These are phyloP conservation scores for Cremastinae sp. DNA, from an alignment of 2,888 invertebrate species.

Conservation along the genomic window DNA sequence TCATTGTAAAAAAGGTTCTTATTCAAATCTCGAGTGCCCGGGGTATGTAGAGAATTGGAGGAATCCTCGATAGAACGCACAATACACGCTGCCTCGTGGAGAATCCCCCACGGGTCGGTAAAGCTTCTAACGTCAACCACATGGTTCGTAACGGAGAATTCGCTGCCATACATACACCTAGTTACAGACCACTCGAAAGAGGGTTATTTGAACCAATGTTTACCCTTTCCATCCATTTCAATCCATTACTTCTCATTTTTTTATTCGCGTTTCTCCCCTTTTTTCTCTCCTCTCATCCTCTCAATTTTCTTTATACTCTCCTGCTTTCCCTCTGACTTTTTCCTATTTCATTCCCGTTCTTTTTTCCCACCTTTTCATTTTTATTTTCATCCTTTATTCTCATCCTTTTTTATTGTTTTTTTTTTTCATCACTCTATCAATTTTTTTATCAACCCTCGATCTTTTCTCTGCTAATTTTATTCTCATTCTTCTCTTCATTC, in stretches of 20 bases:
- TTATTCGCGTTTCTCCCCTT: neutral
- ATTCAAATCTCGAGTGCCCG: neutral
- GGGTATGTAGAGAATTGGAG: neutral
- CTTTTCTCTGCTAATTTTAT: too few species aligned
- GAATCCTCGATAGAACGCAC: neutral
- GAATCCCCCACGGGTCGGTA: slow-evolving; percentile 17
- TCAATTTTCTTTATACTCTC: slow-evolving; percentile 3
- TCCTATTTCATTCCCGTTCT: too few species aligned
- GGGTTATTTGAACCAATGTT: slow-evolving; percentile 42
- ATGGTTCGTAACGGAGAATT: slow-evolving; percentile 24
- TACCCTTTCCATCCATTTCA: neutral
- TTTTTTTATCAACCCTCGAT: too few species aligned
- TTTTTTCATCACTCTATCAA: too few species aligned
- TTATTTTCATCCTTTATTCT: too few species aligned
- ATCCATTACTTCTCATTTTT: neutral
- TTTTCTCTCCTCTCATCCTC: neutral
- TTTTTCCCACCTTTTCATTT: too few species aligned
- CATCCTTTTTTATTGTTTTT: too few species aligned
- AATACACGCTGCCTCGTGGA: slow-evolving; percentile 2
- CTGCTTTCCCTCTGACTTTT: too few species aligned
- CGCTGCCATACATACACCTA: slow-evolving; percentile 26
- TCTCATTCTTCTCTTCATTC: too few species aligned
- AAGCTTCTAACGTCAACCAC: slow-evolving; percentile 23
- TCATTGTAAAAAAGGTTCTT: neutral
- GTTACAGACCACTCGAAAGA: slow-evolving; percentile 35